Base-by-base conservation (phyloP, 2,888 invertebrate genomes). In the Smittia sp. region DNA sequence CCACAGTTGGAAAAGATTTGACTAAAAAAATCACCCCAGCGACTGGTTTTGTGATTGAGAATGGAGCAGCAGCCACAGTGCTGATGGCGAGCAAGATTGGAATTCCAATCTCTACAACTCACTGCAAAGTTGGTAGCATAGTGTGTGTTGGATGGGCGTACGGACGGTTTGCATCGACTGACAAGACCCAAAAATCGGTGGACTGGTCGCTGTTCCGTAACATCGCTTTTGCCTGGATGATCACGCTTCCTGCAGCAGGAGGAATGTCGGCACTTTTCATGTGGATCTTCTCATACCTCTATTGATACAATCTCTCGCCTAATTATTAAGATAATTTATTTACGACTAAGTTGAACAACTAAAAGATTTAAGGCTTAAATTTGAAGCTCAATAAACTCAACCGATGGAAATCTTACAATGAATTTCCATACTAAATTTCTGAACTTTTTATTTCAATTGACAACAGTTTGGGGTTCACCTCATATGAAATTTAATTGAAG, bases 101-200 rank as follows among this genome's bases (percentile, higher is more conserved):
- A 13, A 86, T 99, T 78, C 98, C 98, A 32, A 94, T 99, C 78
- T 96, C 95, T 76, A 98, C 98, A 11, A 99, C 98, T 1, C 98
- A 99, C 82, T 99, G 98, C 84, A 99, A 99, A 85, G 98, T 98
- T 25, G 98, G 98, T 75, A 96, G 96, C n/a, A 96, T 99, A 46
- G 98, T 99, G 58, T 94, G 93, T 80, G 97, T 98, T 75, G 98
- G 97, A 13, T 92, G 93, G 84, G 89, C 89, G 77, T 89, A 88
- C 74, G 84, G 88, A 46, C 20, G 85, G 67, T 20, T 74, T 70
- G 1, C 52, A 74, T 86, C 0, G 83, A 81, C 46, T 46, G 46
- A 46, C 15, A 46, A 46, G n/a, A 6, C 46, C 6, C 2, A 2
- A 46, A 74, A 75, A 58, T 79, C 79, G 74, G 83, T 83, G 13